These are phyloP conservation scores for Cephus spinipes DNA, from an alignment of 2,888 invertebrate species.

Conservation along the genomic window DNA sequence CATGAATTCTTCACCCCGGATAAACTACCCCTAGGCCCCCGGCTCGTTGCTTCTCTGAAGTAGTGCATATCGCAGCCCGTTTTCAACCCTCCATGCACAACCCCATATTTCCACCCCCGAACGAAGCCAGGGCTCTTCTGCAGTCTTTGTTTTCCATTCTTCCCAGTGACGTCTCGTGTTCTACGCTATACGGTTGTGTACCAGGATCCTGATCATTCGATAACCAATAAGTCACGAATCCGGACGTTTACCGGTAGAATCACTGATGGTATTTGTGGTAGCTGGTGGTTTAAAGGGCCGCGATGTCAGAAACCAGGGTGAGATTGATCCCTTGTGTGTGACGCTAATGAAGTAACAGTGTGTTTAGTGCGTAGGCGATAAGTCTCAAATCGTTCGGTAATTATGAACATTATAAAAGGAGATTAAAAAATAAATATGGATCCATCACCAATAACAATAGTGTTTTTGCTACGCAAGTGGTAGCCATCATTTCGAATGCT, in stretches of 20 bases:
- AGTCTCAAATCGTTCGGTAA: not conserved
- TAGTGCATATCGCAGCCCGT: not conserved
- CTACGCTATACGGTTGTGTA: conserved; percentile 1
- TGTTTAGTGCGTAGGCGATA: not conserved
- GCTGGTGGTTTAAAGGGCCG: not conserved
- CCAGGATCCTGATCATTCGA: not conserved
- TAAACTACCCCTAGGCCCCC: conserved; percentile 9
- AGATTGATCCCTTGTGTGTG: not conserved
- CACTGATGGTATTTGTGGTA: not conserved
- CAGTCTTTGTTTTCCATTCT: conserved; percentile 66
- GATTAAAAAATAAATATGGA: not conserved
- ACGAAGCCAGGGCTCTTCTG: conserved; percentile 61
- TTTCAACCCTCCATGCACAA: conserved; percentile 38
- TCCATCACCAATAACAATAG: not conserved
- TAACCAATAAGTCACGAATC: not conserved
- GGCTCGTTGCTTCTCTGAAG: conserved; percentile 2
- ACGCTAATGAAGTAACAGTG: not conserved
- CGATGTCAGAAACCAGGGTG: not conserved
- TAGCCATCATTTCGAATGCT: conserved; percentile 46
- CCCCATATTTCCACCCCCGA: conserved; percentile 48
- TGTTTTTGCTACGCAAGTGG: not conserved
- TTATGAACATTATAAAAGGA: not conserved
- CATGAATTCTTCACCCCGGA: not conserved
- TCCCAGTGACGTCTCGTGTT: conserved; percentile 62
- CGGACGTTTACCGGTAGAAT: not conserved